phyloP scores from a whole-genome alignment of 2,113 vertebrate genomes.

The Pterocles orientalis region DNA sequence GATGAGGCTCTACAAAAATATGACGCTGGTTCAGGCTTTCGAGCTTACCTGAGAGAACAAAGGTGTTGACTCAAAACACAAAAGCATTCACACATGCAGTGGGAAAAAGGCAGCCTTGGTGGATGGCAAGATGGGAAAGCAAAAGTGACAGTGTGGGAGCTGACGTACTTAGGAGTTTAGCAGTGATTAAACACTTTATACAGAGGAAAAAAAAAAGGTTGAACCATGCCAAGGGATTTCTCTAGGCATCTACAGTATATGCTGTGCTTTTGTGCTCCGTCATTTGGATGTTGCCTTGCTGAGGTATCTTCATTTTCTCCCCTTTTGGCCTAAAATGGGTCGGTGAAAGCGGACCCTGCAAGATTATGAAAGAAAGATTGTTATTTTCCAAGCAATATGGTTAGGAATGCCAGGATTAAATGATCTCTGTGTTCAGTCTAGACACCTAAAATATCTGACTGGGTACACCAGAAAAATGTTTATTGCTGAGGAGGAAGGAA shows the following conservation, averaged over 20 bases:
- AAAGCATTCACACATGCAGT: background rate
- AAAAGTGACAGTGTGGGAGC: background rate
- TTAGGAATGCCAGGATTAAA: background rate
- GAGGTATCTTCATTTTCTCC: conserved; percentile 51
- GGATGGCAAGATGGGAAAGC: background rate
- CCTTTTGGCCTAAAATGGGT: conserved; percentile 47
- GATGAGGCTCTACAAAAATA: conserved; percentile 37
- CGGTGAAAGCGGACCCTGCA: conserved; percentile 59
- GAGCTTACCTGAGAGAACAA: conserved; percentile 25
- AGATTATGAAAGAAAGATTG: conserved; percentile 2
- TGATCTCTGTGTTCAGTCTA: background rate
- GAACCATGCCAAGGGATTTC: background rate
- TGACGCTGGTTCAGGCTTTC: background rate
- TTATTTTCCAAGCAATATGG: background rate
- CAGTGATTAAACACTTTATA: background rate
- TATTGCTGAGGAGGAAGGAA: background rate
- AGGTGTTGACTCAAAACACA: conserved; percentile 12
- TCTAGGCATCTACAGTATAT: background rate
- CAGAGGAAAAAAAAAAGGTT: background rate
- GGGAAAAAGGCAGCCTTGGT: background rate
- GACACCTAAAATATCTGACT: background rate
- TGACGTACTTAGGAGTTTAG: background rate
- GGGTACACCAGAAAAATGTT: background rate
- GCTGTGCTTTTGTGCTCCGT: background rate
- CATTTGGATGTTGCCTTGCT: background rate